phyloP scores from a whole-genome alignment of 1,140 invertebrate genomes.

The Venturia canescens region DNA sequence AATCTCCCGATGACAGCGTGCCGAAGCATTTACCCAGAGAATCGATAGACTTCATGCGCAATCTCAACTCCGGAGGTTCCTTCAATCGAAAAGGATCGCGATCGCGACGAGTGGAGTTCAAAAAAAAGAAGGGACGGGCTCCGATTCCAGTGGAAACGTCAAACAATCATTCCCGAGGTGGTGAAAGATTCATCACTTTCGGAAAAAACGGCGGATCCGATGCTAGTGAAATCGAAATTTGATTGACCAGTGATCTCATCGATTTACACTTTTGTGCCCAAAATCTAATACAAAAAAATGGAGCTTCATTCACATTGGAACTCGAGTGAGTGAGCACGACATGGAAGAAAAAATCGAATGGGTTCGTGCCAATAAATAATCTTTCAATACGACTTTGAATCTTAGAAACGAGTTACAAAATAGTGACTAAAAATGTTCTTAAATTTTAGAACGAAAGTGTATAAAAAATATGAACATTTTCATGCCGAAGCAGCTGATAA shows the following conservation, averaged over 20 bases:
- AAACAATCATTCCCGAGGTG: neutral
- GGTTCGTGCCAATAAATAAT: no score
- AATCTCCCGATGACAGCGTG: neutral
- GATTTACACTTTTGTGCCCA: neutral
- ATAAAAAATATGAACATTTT: no score
- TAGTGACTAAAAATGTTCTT: no score
- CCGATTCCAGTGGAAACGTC: slow-evolving; percentile 39
- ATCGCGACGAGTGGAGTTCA: slow-evolving; percentile 43
- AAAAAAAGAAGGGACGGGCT: slow-evolving; percentile 48
- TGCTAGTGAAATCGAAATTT: slow-evolving; percentile 47
- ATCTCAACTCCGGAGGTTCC: slow-evolving; percentile 17
- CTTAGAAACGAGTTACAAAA: neutral
- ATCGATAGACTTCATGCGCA: slow-evolving; percentile 46
- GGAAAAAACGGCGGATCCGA: slow-evolving; percentile 1
- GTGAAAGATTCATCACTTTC: slow-evolving; percentile 7
- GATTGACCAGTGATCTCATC: neutral
- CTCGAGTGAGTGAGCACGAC: no score
- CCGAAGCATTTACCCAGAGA: slow-evolving; percentile 41
- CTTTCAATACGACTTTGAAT: no score
- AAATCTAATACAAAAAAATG: slow-evolving; percentile 5
- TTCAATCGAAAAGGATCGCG: slow-evolving; percentile 12
- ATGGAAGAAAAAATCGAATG: no score
- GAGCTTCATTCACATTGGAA: neutral
- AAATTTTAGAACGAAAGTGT: no score
- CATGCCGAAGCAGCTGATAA: no score